Percentiles rank a stretch among this genome's conserved stretches.
phyloP scores from a whole-genome alignment of 2,113 vertebrate species.

The Hippolais icterina region DNA sequence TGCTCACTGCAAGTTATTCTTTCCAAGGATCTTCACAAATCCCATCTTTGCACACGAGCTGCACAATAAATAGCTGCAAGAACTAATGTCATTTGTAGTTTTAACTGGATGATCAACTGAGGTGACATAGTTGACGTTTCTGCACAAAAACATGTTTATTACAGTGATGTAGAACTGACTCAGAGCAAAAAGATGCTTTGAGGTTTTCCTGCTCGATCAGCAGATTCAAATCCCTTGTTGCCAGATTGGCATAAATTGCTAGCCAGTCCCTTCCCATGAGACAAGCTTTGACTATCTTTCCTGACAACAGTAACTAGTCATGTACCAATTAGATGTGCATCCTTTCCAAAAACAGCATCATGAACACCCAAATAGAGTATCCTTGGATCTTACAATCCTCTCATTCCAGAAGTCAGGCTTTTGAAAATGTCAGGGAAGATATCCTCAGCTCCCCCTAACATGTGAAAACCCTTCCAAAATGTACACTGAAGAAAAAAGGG shows the following conservation, averaged over 20 bases:
- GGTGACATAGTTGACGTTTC: background rate
- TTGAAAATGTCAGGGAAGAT: background rate
- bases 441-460: background rate
- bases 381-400: background rate
- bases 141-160: slow-evolving; percentile 1
- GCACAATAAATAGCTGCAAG: background rate
- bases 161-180: slow-evolving; percentile 30
- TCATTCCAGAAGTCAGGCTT: background rate
- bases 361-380: background rate
- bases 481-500: background rate
- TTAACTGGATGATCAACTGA: background rate
- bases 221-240: slow-evolving; percentile 42
- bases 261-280: background rate
- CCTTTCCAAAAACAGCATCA: background rate
- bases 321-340: background rate
- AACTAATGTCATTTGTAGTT: background rate
- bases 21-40: background rate
- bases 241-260: slow-evolving; percentile 34
- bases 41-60: background rate
- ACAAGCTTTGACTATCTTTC: slow-evolving; percentile 1
- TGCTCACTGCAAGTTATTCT: background rate
- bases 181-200: slow-evolving; percentile 26
- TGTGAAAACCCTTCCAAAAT: background rate
- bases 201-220: slow-evolving; percentile 43
- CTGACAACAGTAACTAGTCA: background rate